Conservation (phyloP, 2,797 vertebrate genomes). For the Tokudaia tokunoshimensis region DNA sequence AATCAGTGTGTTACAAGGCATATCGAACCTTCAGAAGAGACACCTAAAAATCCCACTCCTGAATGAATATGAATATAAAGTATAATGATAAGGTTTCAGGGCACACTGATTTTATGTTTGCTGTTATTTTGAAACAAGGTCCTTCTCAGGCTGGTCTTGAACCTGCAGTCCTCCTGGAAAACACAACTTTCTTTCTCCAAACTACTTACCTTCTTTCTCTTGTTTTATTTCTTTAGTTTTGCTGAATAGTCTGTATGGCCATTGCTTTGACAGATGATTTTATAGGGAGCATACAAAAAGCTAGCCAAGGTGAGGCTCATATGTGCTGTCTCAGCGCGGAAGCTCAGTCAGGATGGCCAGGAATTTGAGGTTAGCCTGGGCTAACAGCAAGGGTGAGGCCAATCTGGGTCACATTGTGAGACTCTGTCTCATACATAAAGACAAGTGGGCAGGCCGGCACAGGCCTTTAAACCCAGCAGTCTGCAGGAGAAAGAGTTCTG, state of each 20-base stretch:
- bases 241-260: neutral
- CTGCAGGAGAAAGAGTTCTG: neutral
- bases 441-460: neutral
- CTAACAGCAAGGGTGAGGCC: neutral
- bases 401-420: neutral
- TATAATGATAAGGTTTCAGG: neutral
- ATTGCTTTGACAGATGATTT: neutral
- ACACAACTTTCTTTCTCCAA: neutral
- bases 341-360: too few species aligned
- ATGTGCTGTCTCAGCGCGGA: neutral
- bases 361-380: neutral
- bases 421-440: neutral
- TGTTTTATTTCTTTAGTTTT: neutral
- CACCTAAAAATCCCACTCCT: neutral
- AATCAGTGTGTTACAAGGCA: conserved; percentile 54
- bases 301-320: neutral
- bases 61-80: conserved; percentile 6
- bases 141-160: neutral
- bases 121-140: neutral
- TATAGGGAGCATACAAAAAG: neutral
- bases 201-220: neutral
- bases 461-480: neutral
- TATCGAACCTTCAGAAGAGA: conserved; percentile 7
- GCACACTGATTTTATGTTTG: neutral
- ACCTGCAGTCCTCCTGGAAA: neutral